Conservation (phyloP, 2,113 vertebrate genomes). For the Panthera uncia region DNA sequence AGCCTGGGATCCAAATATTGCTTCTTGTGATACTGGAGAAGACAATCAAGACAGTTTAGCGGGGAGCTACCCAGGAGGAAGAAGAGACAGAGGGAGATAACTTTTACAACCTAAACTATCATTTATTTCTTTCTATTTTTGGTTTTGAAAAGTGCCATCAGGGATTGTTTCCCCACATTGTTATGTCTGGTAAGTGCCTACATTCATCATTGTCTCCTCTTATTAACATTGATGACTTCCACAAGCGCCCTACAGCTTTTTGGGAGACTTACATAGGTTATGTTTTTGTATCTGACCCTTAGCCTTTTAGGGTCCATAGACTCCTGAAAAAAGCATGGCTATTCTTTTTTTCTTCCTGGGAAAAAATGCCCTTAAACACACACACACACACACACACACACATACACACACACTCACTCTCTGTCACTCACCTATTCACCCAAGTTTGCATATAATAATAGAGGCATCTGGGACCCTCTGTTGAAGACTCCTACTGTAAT, state of each 20-base stretch:
- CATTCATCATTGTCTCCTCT: neutral
- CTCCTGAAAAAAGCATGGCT: neutral
- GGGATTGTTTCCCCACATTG: conserved; percentile 88
- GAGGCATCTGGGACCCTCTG: neutral
- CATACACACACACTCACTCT: neutral
- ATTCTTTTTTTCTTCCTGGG: neutral
- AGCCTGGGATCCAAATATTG: neutral
- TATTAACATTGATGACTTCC: neutral
- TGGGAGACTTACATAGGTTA: neutral
- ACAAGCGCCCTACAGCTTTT: neutral
- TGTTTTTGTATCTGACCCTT: neutral
- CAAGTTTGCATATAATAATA: neutral
- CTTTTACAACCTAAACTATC: neutral
- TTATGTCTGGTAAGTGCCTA: conserved; percentile 87
- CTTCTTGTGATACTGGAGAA: neutral
- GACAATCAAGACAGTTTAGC: neutral
- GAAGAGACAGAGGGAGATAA: neutral
- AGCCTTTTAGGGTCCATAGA: neutral
- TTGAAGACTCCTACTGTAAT: neutral
- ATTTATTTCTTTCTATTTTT: conserved; percentile 47
- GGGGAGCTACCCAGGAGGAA: neutral
- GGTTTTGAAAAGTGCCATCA: conserved; percentile 85
- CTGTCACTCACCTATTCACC: neutral
- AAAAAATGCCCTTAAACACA: neutral
- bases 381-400: neutral